Conservation (phyloP, 2,797 vertebrate genomes). For the Steatocranus sp. region DNA sequence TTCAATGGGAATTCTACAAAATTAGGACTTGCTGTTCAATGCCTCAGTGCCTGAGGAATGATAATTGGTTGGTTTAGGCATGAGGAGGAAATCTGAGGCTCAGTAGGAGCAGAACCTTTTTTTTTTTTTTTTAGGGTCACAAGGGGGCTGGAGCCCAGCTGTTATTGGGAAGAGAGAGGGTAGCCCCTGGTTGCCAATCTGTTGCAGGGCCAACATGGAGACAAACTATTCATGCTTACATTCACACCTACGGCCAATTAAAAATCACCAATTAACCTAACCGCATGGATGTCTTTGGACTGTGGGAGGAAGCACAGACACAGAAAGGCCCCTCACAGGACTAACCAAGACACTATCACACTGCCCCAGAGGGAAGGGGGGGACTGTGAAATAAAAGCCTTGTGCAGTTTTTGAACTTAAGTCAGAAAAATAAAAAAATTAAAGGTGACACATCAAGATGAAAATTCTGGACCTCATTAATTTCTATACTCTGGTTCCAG, state of each 20-base stretch:
- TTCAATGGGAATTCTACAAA: not conserved
- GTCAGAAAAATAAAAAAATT: not conserved
- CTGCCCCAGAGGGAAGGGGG: not conserved
- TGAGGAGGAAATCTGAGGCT: not conserved
- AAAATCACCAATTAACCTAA: not conserved
- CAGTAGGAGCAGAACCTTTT: not conserved
- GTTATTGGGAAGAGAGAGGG: not conserved
- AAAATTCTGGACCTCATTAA: not conserved
- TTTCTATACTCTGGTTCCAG: not conserved
- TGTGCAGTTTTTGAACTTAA: not conserved
- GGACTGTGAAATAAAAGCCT: not conserved
- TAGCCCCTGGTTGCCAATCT: accelerated
- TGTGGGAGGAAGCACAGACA: not conserved
- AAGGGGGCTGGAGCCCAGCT: not conserved
- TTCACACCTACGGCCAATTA: not conserved
- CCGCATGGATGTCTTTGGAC: not conserved
- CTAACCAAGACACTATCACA: not conserved
- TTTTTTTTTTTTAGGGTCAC: not conserved
- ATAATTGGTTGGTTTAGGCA: not conserved
- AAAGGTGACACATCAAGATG: not conserved
- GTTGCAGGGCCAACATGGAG: not conserved
- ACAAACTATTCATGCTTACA: not conserved
- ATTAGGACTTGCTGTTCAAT: not conserved
- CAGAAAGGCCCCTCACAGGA: not conserved
- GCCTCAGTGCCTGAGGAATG: not conserved